phyloP scores from a whole-genome alignment of 1,140 invertebrate genomes.

The Drosophila ananassae region DNA sequence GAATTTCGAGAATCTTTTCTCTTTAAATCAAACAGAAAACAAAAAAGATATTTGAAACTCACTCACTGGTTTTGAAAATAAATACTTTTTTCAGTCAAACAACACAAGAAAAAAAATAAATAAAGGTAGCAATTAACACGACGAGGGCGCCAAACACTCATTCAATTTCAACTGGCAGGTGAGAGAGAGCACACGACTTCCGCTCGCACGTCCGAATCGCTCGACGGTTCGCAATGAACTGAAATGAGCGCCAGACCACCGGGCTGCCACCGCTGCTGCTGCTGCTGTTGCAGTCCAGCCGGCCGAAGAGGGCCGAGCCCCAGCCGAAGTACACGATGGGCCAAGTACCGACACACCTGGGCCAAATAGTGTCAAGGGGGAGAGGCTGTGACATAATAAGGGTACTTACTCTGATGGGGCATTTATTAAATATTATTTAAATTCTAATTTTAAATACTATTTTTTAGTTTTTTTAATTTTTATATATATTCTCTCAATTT shows the following conservation, averaged over 20 bases:
- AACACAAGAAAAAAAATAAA: not conserved
- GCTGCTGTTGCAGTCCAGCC: not conserved
- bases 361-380: not conserved
- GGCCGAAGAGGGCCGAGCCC: conserved; percentile 1
- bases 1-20: conserved; percentile 6
- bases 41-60: not conserved
- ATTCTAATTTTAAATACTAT: not conserved
- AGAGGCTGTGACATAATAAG: not conserved
- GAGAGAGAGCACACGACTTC: not conserved
- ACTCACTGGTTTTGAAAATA: not conserved
- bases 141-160: not conserved
- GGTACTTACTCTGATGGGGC: not conserved
- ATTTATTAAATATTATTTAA: too few relatives aligned
- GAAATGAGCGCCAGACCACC: not conserved
- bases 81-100: not conserved
- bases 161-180: not conserved
- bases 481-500: not conserved
- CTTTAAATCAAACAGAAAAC: not conserved
- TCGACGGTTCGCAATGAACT: not conserved
- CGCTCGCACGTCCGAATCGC: not conserved
- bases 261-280: not conserved
- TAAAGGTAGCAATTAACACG: not conserved
- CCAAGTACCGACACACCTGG: not conserved
- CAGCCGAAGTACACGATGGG: not conserved
- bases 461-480: not conserved